Evolutionary conservation across 2,113 vertebrate genomes (phyloP).

Genomic region (Meriones unguiculatus): DNA sequence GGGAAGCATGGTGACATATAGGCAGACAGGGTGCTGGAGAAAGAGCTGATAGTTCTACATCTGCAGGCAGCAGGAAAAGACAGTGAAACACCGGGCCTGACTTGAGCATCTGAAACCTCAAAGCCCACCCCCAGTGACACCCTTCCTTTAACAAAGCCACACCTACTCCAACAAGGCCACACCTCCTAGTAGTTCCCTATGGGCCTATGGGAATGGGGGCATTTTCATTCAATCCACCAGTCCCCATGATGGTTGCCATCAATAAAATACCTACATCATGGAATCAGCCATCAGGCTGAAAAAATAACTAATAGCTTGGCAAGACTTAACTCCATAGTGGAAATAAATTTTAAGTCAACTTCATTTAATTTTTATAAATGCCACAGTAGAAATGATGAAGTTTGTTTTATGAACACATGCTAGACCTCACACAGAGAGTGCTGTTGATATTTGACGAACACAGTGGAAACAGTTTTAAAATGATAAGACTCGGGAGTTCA

Average conservation of each 20-base stretch:
- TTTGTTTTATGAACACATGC: neutral
- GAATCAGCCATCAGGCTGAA: neutral
- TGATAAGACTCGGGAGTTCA: neutral
- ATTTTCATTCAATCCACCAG: neutral
- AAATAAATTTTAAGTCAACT: constrained; percentile 20
- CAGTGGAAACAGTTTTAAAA: neutral
- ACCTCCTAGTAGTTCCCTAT: neutral
- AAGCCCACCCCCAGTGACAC: neutral
- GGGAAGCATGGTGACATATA: neutral
- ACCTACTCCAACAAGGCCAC: neutral
- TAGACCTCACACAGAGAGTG: neutral
- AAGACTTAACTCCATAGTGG: neutral
- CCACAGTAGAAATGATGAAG: neutral
- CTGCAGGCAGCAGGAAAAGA: neutral
- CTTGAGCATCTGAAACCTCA: neutral
- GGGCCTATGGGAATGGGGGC: neutral
- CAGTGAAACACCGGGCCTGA: neutral
- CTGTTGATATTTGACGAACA: neutral
- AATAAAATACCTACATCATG: neutral
- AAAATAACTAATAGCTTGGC: neutral
- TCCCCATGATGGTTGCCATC: neutral
- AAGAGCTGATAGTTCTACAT: neutral
- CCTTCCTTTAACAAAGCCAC: neutral
- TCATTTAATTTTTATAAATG: neutral
- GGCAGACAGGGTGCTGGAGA: neutral